Percentiles rank a stretch among this genome's conserved stretches.
Conservation (phyloP, 2,888 invertebrate species). For the Rhagium mordax region DNA sequence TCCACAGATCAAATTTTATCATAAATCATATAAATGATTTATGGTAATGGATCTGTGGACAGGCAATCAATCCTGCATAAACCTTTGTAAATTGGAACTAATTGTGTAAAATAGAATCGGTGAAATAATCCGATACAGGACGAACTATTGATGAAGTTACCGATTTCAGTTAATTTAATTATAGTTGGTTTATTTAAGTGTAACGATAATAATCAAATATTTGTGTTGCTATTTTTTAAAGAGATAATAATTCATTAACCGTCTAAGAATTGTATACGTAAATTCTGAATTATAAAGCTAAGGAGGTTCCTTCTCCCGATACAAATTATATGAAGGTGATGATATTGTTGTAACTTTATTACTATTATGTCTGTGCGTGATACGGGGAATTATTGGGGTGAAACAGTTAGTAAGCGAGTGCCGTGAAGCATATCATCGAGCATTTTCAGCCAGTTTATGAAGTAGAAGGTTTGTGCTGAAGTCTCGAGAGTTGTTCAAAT, state of each 20-base stretch:
- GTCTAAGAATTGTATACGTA: no score
- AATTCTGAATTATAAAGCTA: no score
- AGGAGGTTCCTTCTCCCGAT: no score
- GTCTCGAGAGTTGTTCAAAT: constrained; percentile 48
- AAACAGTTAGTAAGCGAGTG: constrained; percentile 2
- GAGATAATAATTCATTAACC: no score
- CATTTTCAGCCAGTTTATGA: constrained; percentile 41
- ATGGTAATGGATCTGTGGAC: background rate
- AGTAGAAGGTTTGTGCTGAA: constrained; percentile 30
- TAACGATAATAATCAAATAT: no score
- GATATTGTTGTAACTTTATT: background rate
- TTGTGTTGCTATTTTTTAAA: no score
- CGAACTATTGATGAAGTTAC: background rate
- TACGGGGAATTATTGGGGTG: background rate
- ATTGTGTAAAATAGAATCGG: background rate
- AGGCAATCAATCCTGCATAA: background rate
- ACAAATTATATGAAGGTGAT: background rate
- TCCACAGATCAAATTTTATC: background rate
- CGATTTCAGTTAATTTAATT: no score
- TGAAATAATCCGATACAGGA: background rate
- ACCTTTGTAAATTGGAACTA: background rate
- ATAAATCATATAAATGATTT: background rate
- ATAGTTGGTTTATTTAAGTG: no score
- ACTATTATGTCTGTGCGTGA: background rate
- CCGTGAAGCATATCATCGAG: constrained; percentile 31